Percentiles rank a stretch among this genome's conserved stretches.
These are phyloP conservation scores for Hyperopisus bebe DNA, from an alignment of 2,113 vertebrate genomes.

Conservation along the genomic window DNA sequence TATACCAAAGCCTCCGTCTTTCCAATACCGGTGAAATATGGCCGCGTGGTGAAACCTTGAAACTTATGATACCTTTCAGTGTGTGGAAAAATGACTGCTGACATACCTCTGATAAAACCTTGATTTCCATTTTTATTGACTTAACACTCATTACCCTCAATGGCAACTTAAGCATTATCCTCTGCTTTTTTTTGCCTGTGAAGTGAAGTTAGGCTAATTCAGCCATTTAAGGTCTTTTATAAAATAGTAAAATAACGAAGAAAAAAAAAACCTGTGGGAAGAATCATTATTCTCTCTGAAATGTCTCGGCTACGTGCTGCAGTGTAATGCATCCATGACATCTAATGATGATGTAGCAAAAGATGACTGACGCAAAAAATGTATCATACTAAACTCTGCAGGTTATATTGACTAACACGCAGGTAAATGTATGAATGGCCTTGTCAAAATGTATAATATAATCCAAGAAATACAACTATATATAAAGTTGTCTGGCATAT, in stretches of 20 bases:
- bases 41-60: neutral
- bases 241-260: neutral
- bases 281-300: neutral
- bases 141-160: neutral
- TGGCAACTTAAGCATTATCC: neutral
- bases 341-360: neutral
- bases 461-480: neutral
- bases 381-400: neutral
- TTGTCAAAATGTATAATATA: neutral
- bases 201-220: neutral
- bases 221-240: neutral
- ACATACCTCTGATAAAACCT: neutral
- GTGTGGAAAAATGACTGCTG: conserved; percentile 5
- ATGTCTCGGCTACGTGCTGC: neutral
- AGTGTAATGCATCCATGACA: neutral
- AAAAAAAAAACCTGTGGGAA: neutral
- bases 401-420: neutral
- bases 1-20: neutral
- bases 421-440: neutral
- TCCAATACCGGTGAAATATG: neutral
- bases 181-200: neutral
- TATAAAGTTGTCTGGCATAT: neutral
- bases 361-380: neutral
- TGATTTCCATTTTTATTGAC: conserved; percentile 15
- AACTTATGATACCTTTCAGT: neutral